Conservation (phyloP, 1,140 invertebrate genomes). For the Eulimnadia texana region DNA sequence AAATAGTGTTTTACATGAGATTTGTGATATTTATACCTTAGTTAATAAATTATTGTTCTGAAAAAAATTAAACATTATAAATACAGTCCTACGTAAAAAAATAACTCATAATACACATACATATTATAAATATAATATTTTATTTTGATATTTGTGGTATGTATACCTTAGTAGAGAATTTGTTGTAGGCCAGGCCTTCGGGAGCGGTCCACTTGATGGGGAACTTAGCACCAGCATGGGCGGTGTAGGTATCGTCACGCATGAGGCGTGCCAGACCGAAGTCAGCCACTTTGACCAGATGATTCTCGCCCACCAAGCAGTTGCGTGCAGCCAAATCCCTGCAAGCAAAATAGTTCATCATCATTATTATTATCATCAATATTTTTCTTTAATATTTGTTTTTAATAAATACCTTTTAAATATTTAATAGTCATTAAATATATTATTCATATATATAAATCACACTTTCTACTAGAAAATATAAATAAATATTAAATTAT, state of each 20-base stretch:
- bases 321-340: conserved; percentile 96
- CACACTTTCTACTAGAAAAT: too few species aligned
- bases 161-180: conserved; percentile 92
- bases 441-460: too few species aligned
- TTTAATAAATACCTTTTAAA: too few species aligned
- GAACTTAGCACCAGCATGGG: conserved; percentile 95
- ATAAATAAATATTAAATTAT: too few species aligned
- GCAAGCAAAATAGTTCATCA: conserved; percentile 21
- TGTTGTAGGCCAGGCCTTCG: conserved; percentile 96
- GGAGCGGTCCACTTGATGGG: conserved; percentile 99
- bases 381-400: too few species aligned
- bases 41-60: too few species aligned
- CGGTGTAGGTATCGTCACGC: conserved; percentile 95
- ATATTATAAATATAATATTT: background rate
- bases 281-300: conserved; percentile 83
- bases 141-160: background rate
- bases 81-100: background rate
- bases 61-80: too few species aligned
- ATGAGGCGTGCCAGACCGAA: conserved; percentile 94
- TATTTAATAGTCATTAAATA: too few species aligned
- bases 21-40: too few species aligned
- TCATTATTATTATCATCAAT: too few species aligned
- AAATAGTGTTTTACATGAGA: too few species aligned
- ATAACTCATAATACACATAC: background rate
- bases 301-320: conserved; percentile 93